Evolutionary conservation across 2,113 vertebrate species (phyloP).

Genomic region (human): DNA sequence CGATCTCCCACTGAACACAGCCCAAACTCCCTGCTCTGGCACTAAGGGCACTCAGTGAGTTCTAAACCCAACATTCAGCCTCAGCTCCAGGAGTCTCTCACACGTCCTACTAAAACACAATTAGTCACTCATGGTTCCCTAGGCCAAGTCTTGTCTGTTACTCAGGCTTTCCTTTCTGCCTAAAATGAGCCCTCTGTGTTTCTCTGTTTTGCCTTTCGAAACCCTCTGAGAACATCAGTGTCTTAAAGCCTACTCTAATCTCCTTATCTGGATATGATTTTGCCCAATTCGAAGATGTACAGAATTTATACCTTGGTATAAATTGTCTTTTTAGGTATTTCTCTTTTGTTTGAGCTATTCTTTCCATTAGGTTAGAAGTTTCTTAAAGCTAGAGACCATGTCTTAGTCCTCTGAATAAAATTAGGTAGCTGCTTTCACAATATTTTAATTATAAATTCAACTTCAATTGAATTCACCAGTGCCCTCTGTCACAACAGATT

Average conservation of each 20-base stretch:
- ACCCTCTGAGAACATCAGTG: not conserved
- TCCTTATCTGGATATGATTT: not conserved
- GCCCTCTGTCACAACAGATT: not conserved
- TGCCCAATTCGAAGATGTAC: not conserved
- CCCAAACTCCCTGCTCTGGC: not conserved
- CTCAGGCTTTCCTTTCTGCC: not conserved
- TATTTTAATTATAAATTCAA: not conserved
- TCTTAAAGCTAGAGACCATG: not conserved
- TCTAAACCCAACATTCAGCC: not conserved
- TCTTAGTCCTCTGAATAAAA: not conserved
- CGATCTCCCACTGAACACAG: not conserved
- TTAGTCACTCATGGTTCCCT: not conserved
- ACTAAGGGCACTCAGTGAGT: not conserved
- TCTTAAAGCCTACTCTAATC: not conserved
- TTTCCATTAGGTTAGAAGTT: not conserved
- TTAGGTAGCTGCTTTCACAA: not conserved
- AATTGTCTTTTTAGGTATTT: not conserved
- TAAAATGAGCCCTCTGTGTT: not conserved
- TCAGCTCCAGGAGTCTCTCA: not conserved
- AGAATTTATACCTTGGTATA: not conserved
- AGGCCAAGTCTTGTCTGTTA: not conserved
- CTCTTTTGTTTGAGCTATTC: not conserved
- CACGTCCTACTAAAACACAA: not conserved
- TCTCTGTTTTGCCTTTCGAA: not conserved
- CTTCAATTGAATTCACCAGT: conserved; percentile 8